Percentiles rank a stretch among this genome's conserved stretches.
These are phyloP conservation scores for Mesocentrotus franciscanus DNA, from an alignment of 53 echinoderm and acorn worm genomes.

Conservation along the genomic window DNA sequence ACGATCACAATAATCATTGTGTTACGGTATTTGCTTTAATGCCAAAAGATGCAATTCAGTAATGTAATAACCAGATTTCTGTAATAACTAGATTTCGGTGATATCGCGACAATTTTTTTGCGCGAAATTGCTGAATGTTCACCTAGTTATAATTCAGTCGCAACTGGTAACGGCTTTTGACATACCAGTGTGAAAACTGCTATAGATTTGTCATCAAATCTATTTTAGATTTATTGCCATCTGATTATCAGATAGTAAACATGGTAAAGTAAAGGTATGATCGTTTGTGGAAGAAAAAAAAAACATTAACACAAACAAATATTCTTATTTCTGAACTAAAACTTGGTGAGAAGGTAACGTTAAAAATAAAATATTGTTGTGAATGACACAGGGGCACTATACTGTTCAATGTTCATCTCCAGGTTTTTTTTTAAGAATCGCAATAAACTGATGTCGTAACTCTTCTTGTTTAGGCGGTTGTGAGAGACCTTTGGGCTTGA, in stretches of 20 bases:
- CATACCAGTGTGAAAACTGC: neutral
- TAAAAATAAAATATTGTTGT: neutral
- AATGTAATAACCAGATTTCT: neutral
- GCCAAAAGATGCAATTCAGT: neutral
- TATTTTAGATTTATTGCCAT: neutral
- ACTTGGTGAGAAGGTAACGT: neutral
- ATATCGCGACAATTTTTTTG: neutral
- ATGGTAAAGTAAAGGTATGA: neutral
- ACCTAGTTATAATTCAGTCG: neutral
- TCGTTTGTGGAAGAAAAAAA: neutral
- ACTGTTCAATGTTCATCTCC: neutral
- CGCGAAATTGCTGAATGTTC: neutral
- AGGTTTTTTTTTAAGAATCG: constrained; percentile 13
- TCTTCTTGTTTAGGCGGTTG: neutral
- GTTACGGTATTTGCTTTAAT: neutral
- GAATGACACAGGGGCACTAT: neutral
- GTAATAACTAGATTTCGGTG: neutral
- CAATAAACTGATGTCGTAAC: constrained; percentile 34
- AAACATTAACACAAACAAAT: neutral
- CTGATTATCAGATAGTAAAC: neutral
- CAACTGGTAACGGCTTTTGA: neutral
- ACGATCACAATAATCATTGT: neutral
- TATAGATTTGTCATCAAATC: neutral
- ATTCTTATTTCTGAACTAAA: neutral
- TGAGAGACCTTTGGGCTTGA: neutral